phyloP scores from a whole-genome alignment of 2,113 vertebrate species.

The Collichthys lucidus region DNA sequence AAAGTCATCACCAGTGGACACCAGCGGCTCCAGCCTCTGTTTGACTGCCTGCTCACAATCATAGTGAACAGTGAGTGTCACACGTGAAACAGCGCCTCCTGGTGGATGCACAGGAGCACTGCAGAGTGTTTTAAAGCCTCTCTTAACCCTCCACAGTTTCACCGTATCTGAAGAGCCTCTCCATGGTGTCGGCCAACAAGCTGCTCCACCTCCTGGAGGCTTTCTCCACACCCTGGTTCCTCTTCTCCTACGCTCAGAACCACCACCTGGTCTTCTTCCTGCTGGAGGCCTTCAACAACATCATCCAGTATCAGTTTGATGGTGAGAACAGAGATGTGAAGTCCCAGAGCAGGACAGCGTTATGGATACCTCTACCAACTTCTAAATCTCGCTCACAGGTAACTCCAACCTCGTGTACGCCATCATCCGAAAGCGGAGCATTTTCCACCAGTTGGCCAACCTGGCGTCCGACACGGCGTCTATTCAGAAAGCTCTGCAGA shows the following conservation, averaged over 20 bases:
- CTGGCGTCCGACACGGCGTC: conserved; percentile 86
- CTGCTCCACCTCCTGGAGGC: conserved; percentile 96
- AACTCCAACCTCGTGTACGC: conserved; percentile 96
- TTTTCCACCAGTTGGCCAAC: conserved; percentile 97
- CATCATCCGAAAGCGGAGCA: conserved; percentile 93
- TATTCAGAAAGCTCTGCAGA: conserved; percentile 92
- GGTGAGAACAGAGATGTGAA: conserved; percentile 81
- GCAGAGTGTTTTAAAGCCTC: not conserved
- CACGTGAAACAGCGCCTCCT: conserved; percentile 12
- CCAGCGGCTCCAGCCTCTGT: conserved; percentile 95
- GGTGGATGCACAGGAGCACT: conserved; percentile 6
- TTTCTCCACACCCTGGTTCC: conserved; percentile 95
- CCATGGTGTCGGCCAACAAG: conserved; percentile 98
- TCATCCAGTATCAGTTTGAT: conserved; percentile 99
- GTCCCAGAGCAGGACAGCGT: not conserved
- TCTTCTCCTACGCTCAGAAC: conserved; percentile 92
- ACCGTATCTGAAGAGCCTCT: conserved; percentile 96
- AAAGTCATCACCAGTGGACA: conserved; percentile 97
- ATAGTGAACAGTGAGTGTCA: conserved; percentile 92
- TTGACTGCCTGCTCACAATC: conserved; percentile 96
- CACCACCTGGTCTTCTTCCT: conserved; percentile 97
- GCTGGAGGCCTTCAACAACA: conserved; percentile 98
- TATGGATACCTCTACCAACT: not conserved
- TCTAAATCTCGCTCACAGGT: conserved; percentile 79
- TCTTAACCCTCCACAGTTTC: conserved; percentile 86